A percentile compares a stretch with the other conserved stretches of the same genome.
Conservation (phyloP, 2,113 vertebrate genomes). For the Atrichornis clamosus region DNA sequence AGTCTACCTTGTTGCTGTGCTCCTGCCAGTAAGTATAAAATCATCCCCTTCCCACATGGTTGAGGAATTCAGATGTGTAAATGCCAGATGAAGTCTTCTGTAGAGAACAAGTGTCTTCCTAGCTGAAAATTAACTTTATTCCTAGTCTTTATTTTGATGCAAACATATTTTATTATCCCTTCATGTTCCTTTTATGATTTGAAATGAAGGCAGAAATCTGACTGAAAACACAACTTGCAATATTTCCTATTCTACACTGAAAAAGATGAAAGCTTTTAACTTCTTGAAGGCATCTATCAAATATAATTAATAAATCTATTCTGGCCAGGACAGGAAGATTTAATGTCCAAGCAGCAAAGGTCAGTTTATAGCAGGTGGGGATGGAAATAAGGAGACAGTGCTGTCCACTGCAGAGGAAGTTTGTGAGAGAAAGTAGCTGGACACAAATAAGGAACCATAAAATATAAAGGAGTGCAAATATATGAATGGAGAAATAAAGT, state of each 20-base stretch:
- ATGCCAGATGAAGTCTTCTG: neutral
- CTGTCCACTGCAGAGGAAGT: neutral
- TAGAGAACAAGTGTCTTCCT: neutral
- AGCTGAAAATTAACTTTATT: neutral
- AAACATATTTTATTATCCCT: neutral
- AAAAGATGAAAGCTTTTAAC: neutral
- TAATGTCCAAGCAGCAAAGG: constrained; percentile 34
- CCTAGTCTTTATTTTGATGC: neutral
- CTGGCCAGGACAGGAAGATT: neutral
- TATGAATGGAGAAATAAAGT: neutral
- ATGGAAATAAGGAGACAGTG: neutral
- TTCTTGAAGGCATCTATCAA: neutral
- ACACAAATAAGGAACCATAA: constrained; percentile 4
- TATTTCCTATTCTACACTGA: neutral
- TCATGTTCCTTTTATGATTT: neutral
- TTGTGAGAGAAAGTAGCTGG: neutral
- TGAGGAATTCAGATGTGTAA: neutral
- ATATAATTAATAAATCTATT: constrained; percentile 2
- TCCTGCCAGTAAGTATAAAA: neutral
- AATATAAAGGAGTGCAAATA: neutral
- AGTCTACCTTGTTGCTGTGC: neutral
- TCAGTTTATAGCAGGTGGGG: neutral
- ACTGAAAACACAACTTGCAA: neutral
- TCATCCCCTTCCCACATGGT: neutral
- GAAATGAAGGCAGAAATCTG: neutral